A percentile compares a stretch with the other conserved stretches of the same genome.
These are phyloP conservation scores for Colistium nudipinnis DNA, from an alignment of 2,113 vertebrate species.

Conservation along the genomic window DNA sequence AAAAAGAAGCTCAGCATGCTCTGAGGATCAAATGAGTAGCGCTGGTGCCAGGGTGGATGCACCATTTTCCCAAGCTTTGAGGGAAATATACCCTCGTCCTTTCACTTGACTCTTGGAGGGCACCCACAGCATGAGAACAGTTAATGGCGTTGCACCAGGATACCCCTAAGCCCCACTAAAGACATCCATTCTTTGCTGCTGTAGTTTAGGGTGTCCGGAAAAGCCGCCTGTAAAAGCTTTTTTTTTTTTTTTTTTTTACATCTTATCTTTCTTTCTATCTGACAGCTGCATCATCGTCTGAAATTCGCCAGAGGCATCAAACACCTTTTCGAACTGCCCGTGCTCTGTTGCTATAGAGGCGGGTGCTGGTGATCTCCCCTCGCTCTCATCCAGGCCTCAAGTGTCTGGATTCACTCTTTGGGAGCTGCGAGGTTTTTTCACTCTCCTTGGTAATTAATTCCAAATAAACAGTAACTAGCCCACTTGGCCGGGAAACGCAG, in stretches of 20 bases:
- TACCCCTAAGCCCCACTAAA: slow-evolving; percentile 34
- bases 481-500: slow-evolving; percentile 67
- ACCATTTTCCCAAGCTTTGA: slow-evolving; percentile 45
- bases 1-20: not conserved
- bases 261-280: slow-evolving; percentile 9
- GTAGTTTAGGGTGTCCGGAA: slow-evolving; percentile 35
- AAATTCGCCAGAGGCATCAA: not conserved
- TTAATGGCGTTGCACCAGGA: slow-evolving; percentile 59
- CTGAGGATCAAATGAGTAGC: slow-evolving; percentile 1
- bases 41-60: slow-evolving; percentile 21
- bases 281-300: slow-evolving; percentile 32
- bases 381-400: slow-evolving; percentile 47
- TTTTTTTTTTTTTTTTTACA: slow-evolving; percentile 3
- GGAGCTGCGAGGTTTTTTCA: slow-evolving; percentile 59
- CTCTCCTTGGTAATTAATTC: slow-evolving; percentile 74
- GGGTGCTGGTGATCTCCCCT: slow-evolving; percentile 12
- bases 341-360: slow-evolving; percentile 21
- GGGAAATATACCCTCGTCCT: slow-evolving; percentile 48
- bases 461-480: slow-evolving; percentile 76
- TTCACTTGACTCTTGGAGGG: slow-evolving; percentile 62
- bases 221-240: slow-evolving; percentile 26
- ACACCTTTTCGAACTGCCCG: slow-evolving; percentile 9
- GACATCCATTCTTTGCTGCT: slow-evolving; percentile 44
- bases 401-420: slow-evolving; percentile 52
- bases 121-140: slow-evolving; percentile 44